Evolutionary conservation across 1,140 invertebrate genomes (phyloP), one percentile per base, ranked within the genome.

Genomic region (Sitophilus oryzae): DNA sequence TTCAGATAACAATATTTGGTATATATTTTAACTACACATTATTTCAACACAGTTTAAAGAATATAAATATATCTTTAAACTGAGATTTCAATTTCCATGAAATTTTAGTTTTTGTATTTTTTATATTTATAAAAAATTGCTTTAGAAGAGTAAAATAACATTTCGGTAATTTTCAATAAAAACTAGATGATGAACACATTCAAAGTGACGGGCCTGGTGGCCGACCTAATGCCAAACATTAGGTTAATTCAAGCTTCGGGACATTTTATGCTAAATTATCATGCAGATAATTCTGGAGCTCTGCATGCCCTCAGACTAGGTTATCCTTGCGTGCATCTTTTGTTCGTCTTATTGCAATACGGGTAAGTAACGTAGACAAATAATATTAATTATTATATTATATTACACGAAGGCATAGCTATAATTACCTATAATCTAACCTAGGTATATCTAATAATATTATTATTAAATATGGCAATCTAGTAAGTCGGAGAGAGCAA

Each of bases 171-270:
- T 30, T 30, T 30, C 9, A 40, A 16, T n/a, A n/a, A n/a, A n/a
- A n/a, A n/a, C n/a, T n/a, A 77, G 74, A 80, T 78, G 76, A 80
- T 78, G 74, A 77, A 79, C 76, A 78, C 78, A 68, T 73, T 76
- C 54, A 79, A 79, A 63, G 70, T 73, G 45, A 68, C 73, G 52
- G 87, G 87, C 70, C 81, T 91, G 23, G 86, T 89, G 73, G 82
- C 85, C 62, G 87, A 90, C 69, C 72, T 90, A 53, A 82, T 88
- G 82, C 86, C 87, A 20, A 88, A 89, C 58, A 88, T 91, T 59
- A 78, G 79, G 58, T 66, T 89, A 25, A 88, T 90, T 82, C 84
- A 88, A 69, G 72, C 77, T 6, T 78, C 78, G 8, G 87, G 87
- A 10, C 83, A 88, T 56, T 89, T 87, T 63, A 76, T 89, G 68